Conservation (phyloP, 2,113 vertebrate species). For the Neogale vison region DNA sequence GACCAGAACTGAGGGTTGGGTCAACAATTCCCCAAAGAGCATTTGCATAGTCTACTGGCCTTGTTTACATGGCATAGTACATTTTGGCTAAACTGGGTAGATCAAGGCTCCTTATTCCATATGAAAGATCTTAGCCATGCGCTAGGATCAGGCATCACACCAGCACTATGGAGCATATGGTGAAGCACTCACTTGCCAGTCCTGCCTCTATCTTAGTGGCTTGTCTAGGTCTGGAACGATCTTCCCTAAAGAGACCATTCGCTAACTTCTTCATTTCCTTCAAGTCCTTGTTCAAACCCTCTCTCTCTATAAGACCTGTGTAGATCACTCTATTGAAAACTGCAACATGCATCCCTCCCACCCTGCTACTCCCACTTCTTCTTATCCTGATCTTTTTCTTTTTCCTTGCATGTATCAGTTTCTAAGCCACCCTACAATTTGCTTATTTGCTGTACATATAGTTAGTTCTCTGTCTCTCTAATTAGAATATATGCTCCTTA, state of each 20-base stretch:
- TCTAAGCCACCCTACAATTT: neutral
- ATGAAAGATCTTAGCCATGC: neutral
- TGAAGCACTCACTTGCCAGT: neutral
- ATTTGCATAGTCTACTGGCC: neutral
- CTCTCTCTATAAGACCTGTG: neutral
- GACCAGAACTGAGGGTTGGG: neutral
- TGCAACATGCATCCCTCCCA: accelerated
- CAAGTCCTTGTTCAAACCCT: neutral
- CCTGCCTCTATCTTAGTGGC: neutral
- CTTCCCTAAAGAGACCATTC: neutral
- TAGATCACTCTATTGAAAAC: no score
- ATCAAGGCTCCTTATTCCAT: neutral
- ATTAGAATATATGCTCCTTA: neutral
- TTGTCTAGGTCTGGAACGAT: neutral
- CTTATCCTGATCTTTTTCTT: neutral
- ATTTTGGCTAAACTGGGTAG: neutral
- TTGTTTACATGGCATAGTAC: neutral
- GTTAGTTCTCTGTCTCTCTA: neutral
- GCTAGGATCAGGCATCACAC: neutral
- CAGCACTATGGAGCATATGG: neutral
- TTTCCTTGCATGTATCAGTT: neutral
- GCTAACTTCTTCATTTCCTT: neutral
- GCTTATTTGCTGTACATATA: neutral
- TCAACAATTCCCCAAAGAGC: accelerated
- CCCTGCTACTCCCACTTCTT: no score